Evolutionary conservation across 1,140 invertebrate species (phyloP), one percentile per base, ranked within the genome.

Genomic region (Pachypeltis micranthus): DNA sequence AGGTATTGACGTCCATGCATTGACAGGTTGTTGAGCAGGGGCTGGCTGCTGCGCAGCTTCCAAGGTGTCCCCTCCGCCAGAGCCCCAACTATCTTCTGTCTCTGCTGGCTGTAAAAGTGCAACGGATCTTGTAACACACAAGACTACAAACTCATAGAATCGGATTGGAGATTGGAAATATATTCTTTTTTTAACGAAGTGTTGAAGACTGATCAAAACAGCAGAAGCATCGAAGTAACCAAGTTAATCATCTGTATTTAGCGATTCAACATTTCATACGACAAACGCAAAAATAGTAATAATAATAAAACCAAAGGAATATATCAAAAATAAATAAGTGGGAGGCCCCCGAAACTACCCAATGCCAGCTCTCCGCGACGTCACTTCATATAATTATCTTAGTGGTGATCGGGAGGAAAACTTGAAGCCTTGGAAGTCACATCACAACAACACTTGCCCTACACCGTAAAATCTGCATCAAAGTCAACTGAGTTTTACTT

Each of bases 81-180:
- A 28, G 23, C 27, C 27, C 62, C 62, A 63, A 21, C 54, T 55
- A 16, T 63, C 44, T 7, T 63, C 62, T 58, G 57, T 34, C 19
- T 63, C 62, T 2, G 55, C 44, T 44, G 34, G 54, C 62, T 63
- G 29, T 24, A 23, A 29, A 56, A 62, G 7, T n/a, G 31, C 7
- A 16, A 39, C 4, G 12, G 47, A 51, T 21, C 47, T 2, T 10
- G 24, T 10, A 25, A 58, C 21, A n/a, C 19, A 7, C 3, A 26
- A 7, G 12, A 16, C 21, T 27, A 10, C 23, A 39, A 60, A 10
- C n/a, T 58, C 56, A 58, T 21, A 14, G 12, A 26, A 24, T 19
- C 2, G 12, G 10, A 3, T 7, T 58, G 2, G 16, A 39, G 16
- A 16, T 39, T 7, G 16, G 16, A 39, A 16, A 7, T 10, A 39